Evolutionary conservation across 2,888 invertebrate species (phyloP).

Genomic region (Eueremaeus valkanovi): DNA sequence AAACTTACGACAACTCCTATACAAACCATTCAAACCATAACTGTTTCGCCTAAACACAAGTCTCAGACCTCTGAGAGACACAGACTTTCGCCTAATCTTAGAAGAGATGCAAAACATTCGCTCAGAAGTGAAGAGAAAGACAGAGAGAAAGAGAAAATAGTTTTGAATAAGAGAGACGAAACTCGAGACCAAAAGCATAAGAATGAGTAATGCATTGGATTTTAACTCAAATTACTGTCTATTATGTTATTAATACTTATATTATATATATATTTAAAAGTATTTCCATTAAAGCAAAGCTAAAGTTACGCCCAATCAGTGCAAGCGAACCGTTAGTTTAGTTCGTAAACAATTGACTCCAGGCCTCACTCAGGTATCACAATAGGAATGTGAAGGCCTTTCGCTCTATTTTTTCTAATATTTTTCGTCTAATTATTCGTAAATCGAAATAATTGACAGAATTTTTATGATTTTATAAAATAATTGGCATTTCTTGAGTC

Average conservation of each 20-base stretch:
- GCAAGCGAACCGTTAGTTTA: too few relatives aligned
- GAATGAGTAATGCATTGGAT: background rate
- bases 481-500: too few relatives aligned
- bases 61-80: background rate
- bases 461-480: too few relatives aligned
- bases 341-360: too few relatives aligned
- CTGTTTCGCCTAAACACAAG: background rate
- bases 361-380: too few relatives aligned
- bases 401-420: too few relatives aligned
- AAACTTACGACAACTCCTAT: background rate
- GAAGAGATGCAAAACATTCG: background rate
- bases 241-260: background rate
- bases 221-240: background rate
- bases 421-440: too few relatives aligned
- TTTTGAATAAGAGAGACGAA: background rate
- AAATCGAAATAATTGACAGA: too few relatives aligned
- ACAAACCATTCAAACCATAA: background rate
- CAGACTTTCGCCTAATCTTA: background rate
- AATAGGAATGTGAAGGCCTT: too few relatives aligned
- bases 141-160: too few relatives aligned
- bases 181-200: background rate
- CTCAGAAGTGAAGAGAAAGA: conserved; percentile 4
- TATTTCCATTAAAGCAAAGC: too few relatives aligned
- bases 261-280: background rate
- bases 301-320: too few relatives aligned